A percentile compares a stretch with the other conserved stretches of the same genome.
Evolutionary conservation across 1,140 invertebrate genomes (phyloP).

Genomic region (Drosophila azteca): DNA sequence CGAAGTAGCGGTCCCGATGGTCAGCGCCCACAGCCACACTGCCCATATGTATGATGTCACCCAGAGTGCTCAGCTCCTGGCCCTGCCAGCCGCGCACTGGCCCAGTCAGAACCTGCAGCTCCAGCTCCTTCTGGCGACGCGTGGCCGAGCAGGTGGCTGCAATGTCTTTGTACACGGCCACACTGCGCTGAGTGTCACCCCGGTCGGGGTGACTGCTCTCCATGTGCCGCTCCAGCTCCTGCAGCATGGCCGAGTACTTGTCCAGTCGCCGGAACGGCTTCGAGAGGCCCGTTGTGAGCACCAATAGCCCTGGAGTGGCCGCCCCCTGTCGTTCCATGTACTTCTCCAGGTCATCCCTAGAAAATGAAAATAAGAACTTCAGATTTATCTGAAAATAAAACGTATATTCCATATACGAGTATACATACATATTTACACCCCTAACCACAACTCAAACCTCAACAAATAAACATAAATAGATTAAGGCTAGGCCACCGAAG

Average conservation of each 20-base stretch:
- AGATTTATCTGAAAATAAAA: too few relatives aligned
- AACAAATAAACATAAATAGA: too few relatives aligned
- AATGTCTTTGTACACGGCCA: slow-evolving; percentile 97
- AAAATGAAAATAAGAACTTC: neutral
- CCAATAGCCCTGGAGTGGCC: slow-evolving; percentile 92
- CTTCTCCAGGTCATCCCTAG: slow-evolving; percentile 92
- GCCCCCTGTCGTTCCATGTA: slow-evolving; percentile 95
- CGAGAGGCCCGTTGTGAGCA: slow-evolving; percentile 95
- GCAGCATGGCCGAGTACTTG: slow-evolving; percentile 96
- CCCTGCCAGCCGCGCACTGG: slow-evolving; percentile 97
- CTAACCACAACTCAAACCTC: too few relatives aligned
- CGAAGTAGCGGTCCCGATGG: slow-evolving; percentile 95
- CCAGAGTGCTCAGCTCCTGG: slow-evolving; percentile 89
- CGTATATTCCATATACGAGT: too few relatives aligned
- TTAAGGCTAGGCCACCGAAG: too few relatives aligned
- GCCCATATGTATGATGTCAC: slow-evolving; percentile 89
- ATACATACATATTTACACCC: too few relatives aligned
- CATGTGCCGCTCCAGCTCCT: slow-evolving; percentile 97
- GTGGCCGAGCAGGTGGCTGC: slow-evolving; percentile 92
- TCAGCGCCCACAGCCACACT: slow-evolving; percentile 93
- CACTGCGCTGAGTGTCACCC: slow-evolving; percentile 97
- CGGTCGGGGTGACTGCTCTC: slow-evolving; percentile 97
- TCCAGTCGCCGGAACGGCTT: slow-evolving; percentile 97
- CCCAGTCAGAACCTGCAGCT: slow-evolving; percentile 96
- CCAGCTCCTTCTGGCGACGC: slow-evolving; percentile 97